These are phyloP conservation scores for Crypturellus tataupa DNA, from an alignment of 2,797 vertebrate species.

Conservation along the genomic window DNA sequence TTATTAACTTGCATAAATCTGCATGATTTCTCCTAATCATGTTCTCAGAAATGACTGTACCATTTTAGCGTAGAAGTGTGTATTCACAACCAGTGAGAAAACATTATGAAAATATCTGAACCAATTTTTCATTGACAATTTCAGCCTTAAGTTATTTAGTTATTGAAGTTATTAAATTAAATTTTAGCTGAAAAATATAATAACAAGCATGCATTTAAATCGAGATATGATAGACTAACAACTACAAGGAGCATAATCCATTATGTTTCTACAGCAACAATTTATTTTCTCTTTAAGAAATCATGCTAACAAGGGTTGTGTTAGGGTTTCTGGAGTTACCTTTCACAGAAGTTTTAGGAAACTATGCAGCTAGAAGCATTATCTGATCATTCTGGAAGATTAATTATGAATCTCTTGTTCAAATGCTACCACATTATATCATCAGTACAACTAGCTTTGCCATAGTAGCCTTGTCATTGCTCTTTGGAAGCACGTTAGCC, in stretches of 20 bases:
- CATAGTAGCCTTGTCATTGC: background rate
- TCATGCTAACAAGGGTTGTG: background rate
- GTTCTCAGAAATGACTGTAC: background rate
- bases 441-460: background rate
- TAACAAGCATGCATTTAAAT: background rate
- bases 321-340: background rate
- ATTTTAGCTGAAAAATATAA: background rate
- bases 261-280: background rate
- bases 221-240: background rate
- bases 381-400: accelerated
- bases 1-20: background rate
- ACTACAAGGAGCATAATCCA: background rate
- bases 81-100: background rate
- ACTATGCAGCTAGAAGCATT: background rate
- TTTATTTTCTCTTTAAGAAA: background rate
- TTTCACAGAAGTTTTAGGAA: background rate
- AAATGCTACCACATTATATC: background rate
- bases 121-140: background rate
- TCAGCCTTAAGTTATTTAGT: background rate
- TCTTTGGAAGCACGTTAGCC: background rate
- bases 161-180: no score
- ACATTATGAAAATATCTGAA: background rate
- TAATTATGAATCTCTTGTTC: background rate
- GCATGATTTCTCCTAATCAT: background rate
- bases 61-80: background rate